Percentiles rank a stretch among this genome's conserved stretches.
phyloP scores from a whole-genome alignment of 2,797 vertebrate genomes.

The Erithacus rubecula region DNA sequence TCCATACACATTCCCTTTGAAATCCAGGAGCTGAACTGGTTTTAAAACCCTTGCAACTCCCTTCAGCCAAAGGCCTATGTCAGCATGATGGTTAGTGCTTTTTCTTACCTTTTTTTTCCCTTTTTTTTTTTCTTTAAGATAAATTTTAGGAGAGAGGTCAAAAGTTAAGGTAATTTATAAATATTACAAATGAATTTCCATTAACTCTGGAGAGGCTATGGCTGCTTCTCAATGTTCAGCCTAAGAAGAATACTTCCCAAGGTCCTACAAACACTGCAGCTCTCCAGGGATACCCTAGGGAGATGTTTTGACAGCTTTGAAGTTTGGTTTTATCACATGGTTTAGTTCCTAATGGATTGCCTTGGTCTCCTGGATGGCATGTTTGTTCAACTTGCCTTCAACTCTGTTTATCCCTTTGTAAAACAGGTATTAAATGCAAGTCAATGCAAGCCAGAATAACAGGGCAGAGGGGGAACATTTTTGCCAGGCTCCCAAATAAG shows the following conservation, averaged over 20 bases:
- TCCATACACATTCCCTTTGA: background rate
- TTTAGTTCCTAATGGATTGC: constrained; percentile 66
- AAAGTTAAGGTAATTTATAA: constrained; percentile 52
- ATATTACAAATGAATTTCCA: constrained; percentile 47
- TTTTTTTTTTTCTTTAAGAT: background rate
- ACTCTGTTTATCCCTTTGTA: constrained; percentile 64
- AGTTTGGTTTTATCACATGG: constrained; percentile 64
- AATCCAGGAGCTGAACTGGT: background rate
- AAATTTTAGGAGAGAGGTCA: constrained; percentile 36
- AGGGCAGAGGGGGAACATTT: background rate
- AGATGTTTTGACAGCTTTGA: constrained; percentile 67
- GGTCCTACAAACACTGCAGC: constrained; percentile 38
- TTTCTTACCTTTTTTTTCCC: fast-evolving
- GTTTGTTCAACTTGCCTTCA: constrained; percentile 67
- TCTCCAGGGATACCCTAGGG: constrained; percentile 46
- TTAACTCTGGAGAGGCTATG: constrained; percentile 10
- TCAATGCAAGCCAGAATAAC: constrained; percentile 48
- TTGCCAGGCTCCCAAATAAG: constrained; percentile 2
- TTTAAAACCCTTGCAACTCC: background rate
- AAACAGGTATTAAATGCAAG: constrained; percentile 57
- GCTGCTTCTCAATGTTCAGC: background rate
- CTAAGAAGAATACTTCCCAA: constrained; percentile 58
- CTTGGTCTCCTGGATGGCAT: constrained; percentile 46
- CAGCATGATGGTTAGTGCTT: background rate
- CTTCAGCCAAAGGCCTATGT: background rate